phyloP scores from a whole-genome alignment of 92 coral and sea anemone genomes.

The Palythoa grandiflora region DNA sequence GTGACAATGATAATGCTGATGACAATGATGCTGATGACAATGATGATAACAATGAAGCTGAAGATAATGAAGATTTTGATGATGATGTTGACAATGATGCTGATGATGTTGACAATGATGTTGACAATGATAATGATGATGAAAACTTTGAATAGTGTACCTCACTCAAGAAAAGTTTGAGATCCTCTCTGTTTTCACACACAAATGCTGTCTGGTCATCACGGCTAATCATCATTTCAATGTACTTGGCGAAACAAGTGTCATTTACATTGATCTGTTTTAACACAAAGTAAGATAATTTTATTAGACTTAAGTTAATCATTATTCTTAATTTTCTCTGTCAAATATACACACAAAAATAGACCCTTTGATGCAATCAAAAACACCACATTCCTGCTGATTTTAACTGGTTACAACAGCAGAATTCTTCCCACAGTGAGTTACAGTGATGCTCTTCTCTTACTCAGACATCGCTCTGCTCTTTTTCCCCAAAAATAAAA shows the following conservation, averaged over 20 bases:
- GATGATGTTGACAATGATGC: background rate
- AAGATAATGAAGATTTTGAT: too few species aligned
- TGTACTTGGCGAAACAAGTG: conserved; percentile 81
- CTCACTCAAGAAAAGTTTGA: conserved; percentile 88
- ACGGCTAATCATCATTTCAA: conserved; percentile 81
- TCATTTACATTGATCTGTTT: conserved; percentile 86
- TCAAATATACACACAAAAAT: too few species aligned
- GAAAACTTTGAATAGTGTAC: conserved; percentile 39
- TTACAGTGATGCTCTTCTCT: too few species aligned
- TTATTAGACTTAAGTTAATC: background rate
- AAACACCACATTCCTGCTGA: too few species aligned
- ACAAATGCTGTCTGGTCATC: conserved; percentile 93
- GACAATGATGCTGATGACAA: background rate
- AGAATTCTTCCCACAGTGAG: too few species aligned
- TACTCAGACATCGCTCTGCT: too few species aligned
- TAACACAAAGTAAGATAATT: background rate
- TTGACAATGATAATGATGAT: background rate
- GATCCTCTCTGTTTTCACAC: conserved; percentile 92
- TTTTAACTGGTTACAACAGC: too few species aligned
- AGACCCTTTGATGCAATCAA: too few species aligned
- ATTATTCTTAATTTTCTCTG: background rate
- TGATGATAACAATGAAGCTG: background rate
- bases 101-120: background rate
- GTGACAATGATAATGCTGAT: background rate
- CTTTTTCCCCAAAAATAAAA: too few species aligned